Evolutionary conservation across 2,888 invertebrate genomes (phyloP).

Genomic region (Leptura quadrifasciata): DNA sequence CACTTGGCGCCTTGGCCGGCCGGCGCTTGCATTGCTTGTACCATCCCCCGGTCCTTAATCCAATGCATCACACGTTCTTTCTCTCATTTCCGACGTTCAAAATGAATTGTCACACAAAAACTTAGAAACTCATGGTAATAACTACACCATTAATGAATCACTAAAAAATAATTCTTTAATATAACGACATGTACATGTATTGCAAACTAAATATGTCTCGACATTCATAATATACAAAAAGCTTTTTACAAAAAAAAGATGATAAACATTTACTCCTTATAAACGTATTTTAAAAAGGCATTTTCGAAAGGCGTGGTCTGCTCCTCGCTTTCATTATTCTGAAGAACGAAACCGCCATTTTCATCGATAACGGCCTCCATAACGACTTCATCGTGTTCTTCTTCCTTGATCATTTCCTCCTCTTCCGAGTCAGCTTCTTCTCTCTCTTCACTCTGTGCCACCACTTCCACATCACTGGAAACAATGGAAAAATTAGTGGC

Average conservation of each 20-base stretch:
- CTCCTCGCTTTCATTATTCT: constrained; percentile 34
- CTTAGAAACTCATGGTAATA: no score
- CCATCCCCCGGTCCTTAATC: no score
- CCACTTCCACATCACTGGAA: constrained; percentile 39
- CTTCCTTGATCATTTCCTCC: constrained; percentile 51
- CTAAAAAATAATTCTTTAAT: no score
- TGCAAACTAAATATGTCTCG: no score
- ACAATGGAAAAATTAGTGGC: constrained; percentile 66
- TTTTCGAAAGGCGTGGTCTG: constrained; percentile 51
- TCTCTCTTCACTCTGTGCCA: constrained; percentile 39
- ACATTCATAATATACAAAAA: no score
- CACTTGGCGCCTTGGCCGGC: no score
- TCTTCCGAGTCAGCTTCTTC: constrained; percentile 56
- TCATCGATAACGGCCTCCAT: constrained; percentile 67
- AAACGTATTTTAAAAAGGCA: constrained; percentile 59
- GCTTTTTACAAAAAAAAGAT: neutral
- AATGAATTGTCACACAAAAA: no score
- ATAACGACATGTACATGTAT: no score
- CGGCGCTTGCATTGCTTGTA: no score
- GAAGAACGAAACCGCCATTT: constrained; percentile 62
- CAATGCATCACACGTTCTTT: no score
- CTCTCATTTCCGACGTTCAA: no score
- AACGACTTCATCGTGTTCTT: constrained; percentile 57
- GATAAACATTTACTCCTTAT: constrained; percentile 36
- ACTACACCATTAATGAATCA: no score